Evolutionary conservation across 2,888 invertebrate species (phyloP).

Genomic region (Periphyllus acericola): DNA sequence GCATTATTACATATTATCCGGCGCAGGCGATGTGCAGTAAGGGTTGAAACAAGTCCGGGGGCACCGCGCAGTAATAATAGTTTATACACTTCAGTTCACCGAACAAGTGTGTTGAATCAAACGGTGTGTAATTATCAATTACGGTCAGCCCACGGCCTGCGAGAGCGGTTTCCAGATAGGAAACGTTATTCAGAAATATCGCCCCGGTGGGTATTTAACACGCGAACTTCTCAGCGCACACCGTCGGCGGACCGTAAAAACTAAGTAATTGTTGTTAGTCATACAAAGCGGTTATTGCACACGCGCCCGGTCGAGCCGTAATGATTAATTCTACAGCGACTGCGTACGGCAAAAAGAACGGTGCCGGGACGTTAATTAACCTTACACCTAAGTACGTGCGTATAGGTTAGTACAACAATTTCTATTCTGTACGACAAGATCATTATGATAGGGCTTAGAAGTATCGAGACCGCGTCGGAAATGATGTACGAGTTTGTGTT

Average conservation of each 20-base stretch:
- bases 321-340: too few relatives aligned
- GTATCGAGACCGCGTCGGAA: too few relatives aligned
- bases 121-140: slow-evolving; percentile 47
- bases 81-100: slow-evolving; percentile 31
- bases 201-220: neutral
- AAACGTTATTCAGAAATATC: slow-evolving; percentile 34
- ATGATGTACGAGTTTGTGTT: too few relatives aligned
- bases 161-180: neutral
- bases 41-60: neutral
- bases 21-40: neutral
- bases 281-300: neutral
- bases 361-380: too few relatives aligned
- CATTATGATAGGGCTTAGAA: too few relatives aligned
- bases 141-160: slow-evolving; percentile 6
- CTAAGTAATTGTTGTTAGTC: neutral
- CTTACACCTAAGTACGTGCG: too few relatives aligned
- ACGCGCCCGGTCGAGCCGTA: neutral
- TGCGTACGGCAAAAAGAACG: too few relatives aligned
- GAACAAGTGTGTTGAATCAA: slow-evolving; percentile 37
- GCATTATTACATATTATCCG: too few relatives aligned
- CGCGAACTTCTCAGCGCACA: slow-evolving; percentile 5
- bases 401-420: too few relatives aligned
- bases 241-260: neutral
- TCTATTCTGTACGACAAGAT: too few relatives aligned
- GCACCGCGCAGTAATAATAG: neutral